phyloP scores from a whole-genome alignment of 2,797 vertebrate genomes.

The Poecilia gillii region DNA sequence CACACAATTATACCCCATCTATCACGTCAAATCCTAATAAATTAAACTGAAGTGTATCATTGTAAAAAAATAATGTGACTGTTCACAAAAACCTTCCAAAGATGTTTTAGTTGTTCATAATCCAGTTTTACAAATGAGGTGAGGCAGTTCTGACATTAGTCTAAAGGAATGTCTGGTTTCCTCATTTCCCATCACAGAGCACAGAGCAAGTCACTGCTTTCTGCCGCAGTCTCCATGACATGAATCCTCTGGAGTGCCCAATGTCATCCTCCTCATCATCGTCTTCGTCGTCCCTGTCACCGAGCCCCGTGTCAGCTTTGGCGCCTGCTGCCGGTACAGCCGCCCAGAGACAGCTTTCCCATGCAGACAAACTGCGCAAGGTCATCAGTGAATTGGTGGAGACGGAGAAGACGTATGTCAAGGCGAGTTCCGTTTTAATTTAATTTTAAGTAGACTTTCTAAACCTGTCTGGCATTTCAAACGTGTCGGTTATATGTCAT shows the following conservation, averaged over 20 bases:
- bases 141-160: not conserved
- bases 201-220: conserved; percentile 89
- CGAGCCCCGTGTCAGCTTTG: conserved; percentile 85
- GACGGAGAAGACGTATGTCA: conserved; percentile 97
- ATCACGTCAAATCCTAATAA: not conserved
- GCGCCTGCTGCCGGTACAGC: conserved; percentile 75
- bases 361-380: conserved; percentile 95
- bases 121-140: not conserved
- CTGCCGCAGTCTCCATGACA: conserved; percentile 90
- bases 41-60: not conserved
- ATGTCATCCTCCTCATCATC: conserved; percentile 76
- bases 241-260: conserved; percentile 84
- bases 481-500: not conserved
- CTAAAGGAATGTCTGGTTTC: not conserved
- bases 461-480: not conserved
- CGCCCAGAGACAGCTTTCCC: conserved; percentile 90
- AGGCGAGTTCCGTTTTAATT: conserved; percentile 76
- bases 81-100: not conserved
- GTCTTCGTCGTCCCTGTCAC: conserved; percentile 80
- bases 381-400: conserved; percentile 96
- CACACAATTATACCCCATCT: not conserved
- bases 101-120: conserved; percentile 7
- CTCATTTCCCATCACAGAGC: conserved; percentile 75
- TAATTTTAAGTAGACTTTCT: not conserved
- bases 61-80: not conserved